Evolutionary conservation across 2,888 invertebrate species (phyloP), one percentile per base, ranked within the genome.

Genomic region (Tiliacea citrago): DNA sequence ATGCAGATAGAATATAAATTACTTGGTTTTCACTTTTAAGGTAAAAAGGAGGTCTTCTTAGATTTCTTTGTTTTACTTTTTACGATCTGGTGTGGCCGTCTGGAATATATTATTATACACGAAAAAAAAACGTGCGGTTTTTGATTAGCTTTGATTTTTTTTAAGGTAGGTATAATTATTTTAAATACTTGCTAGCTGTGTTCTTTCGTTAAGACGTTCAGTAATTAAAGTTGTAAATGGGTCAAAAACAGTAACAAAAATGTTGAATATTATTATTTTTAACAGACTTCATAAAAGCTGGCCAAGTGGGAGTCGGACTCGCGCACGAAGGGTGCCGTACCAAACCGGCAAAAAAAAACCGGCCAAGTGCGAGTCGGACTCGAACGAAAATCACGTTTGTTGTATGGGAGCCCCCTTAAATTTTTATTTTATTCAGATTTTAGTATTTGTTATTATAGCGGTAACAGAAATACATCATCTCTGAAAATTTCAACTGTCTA

Each of bases 1-100:
- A 85, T 45, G 70, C 68, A 58, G 57, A 35, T 67, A 45, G 78
- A 75, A 86, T 82, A 70, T 70, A 68, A 75, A 81, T 63, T 45
- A 74, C 60, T 57, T 65, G n/a, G 72, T 76, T 84, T 84, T 85
- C 85, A 86, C 84, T 84, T 84, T 84, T 84, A 73, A 73, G 42
- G 62, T 51, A 63, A 67, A 73, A 62, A 70, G 13, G 39, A 63
- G 53, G 60, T 57, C 18, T 70, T 57, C 18, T 70, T 65, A 10
- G 55, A 58, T n/a, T 49, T 18, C 21, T 6, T n/a, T 45, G 42
- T 61, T 60, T 24, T 47, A n/a, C 8, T 13, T 45, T 21, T 16
- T 29, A 35, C 8, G 16, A 66, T 66, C n/a, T 39, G 39, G n/a
- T 47, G 2, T 47, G 8, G 35, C 29, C 29, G 29, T 29, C 29